A percentile compares a stretch with the other conserved stretches of the same genome.
These are phyloP conservation scores for Stomatorhinus walkeri DNA, from an alignment of 2,797 vertebrate genomes.

Conservation along the genomic window DNA sequence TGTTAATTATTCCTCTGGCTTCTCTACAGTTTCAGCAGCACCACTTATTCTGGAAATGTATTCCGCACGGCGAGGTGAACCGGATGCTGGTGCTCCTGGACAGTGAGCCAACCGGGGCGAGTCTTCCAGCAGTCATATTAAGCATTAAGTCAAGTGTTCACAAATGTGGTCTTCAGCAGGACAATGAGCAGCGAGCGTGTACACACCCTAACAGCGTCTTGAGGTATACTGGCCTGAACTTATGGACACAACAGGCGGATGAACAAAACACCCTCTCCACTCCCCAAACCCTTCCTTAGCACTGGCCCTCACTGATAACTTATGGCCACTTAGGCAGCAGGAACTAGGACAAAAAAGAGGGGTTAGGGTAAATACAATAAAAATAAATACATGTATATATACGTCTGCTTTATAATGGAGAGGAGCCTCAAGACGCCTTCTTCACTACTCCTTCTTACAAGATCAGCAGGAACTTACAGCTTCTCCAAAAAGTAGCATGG, in stretches of 20 bases:
- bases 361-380: background rate
- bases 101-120: constrained; percentile 49
- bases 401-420: background rate
- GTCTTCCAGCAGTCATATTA: constrained; percentile 28
- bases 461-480: constrained; percentile 66
- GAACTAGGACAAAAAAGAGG: background rate
- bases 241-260: background rate
- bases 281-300: background rate
- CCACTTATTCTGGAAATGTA: constrained; percentile 50
- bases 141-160: constrained; percentile 56
- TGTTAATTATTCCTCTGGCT: constrained; percentile 76
- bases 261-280: background rate
- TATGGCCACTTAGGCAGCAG: background rate
- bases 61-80: constrained; percentile 34
- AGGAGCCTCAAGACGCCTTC: background rate
- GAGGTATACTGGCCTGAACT: constrained; percentile 48
- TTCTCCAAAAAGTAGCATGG: constrained; percentile 49
- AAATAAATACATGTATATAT: background rate
- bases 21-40: constrained; percentile 86
- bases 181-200: constrained; percentile 29
- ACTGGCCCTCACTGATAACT: background rate
- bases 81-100: constrained; percentile 55
- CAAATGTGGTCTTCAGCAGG: constrained; percentile 58
- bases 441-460: constrained; percentile 34
- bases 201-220: constrained; percentile 32